Evolutionary conservation across 2,113 vertebrate species (phyloP), one percentile per base, ranked within the genome.

Genomic region (Potamarius usumacintae): DNA sequence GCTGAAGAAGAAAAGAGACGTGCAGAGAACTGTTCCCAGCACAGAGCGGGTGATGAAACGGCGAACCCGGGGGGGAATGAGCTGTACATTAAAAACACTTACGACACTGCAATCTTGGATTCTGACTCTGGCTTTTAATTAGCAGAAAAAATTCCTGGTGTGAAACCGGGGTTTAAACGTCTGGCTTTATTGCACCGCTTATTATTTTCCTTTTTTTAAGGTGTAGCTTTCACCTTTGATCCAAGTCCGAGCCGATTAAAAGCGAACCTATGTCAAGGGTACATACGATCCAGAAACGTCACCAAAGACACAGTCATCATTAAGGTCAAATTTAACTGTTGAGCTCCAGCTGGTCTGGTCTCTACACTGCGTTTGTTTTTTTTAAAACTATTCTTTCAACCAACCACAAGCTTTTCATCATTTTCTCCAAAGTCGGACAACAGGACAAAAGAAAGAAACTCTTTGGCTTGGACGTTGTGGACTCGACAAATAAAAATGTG

Each of bases 1-100:
- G 34, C 9, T 25, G 14, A 34, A n/a, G 52, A 42, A 9, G 63
- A 67, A 42, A 12, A 62, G 62, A 69, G 50, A 71, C 50, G 10
- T 67, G 50, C 77, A 22, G 65, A 86, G 60, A 86, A 79, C 52
- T 17, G 58, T 53, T 34, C 30, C 76, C 76, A 57, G 85, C 85
- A 17, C 52, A 65, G 53, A 27, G 25, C 60, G 22, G 27, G 53
- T 82, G 85, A 58, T 34, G 50, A 76, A 76, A 50, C 4, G 42
- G 18, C 11, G 10, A 76, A 50, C 34, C 8, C 0, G 27, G 12
- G 12, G 42, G 4, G 11, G 25, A 7, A 18, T 34, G 17, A 53
- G 50, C 53, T 30, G 77, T 30, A 57, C 52, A 18, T 25, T 79
- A 57, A 79, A 79, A 27, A 15, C 52, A 17, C 18, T 27, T n/a